A percentile compares a stretch with the other conserved stretches of the same genome.
phyloP scores from a whole-genome alignment of 2,113 vertebrate genomes.

The Cyphomyrus discorhynchus region DNA sequence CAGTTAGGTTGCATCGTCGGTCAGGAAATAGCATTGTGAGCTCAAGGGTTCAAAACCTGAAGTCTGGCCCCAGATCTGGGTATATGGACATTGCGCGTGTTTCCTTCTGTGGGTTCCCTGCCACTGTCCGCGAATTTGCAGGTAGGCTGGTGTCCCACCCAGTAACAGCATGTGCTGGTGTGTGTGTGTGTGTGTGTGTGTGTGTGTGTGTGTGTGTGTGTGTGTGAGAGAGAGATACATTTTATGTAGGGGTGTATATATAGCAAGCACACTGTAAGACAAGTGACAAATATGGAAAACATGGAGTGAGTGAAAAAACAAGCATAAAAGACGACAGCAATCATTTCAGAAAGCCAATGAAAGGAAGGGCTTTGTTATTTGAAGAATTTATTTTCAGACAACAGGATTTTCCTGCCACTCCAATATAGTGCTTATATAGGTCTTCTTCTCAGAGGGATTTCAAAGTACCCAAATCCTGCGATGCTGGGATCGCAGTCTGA shows the following conservation, averaged over 20 bases:
- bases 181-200: neutral
- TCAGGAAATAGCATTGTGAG: neutral
- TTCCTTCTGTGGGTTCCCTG: neutral
- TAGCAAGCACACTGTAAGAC: neutral
- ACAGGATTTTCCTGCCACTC: conserved; percentile 4
- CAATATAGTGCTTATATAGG: neutral
- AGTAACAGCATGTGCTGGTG: neutral
- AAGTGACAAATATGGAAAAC: neutral
- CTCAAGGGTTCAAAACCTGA: neutral
- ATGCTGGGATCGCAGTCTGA: neutral
- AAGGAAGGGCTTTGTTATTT: conserved; percentile 12
- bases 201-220: too few species aligned
- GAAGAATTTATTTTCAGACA: neutral
- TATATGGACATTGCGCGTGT: neutral
- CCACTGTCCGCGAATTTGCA: neutral
- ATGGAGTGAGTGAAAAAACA: neutral
- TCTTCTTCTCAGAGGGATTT: neutral
- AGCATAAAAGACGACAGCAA: neutral
- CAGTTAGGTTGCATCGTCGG: neutral
- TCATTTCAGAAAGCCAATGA: neutral
- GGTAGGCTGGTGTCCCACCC: neutral
- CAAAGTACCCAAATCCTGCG: neutral
- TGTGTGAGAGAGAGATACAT: neutral
- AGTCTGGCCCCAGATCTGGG: neutral
- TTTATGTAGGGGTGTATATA: neutral